Evolutionary conservation across 2,113 vertebrate genomes (phyloP).

Genomic region (Entelurus aequoreus): DNA sequence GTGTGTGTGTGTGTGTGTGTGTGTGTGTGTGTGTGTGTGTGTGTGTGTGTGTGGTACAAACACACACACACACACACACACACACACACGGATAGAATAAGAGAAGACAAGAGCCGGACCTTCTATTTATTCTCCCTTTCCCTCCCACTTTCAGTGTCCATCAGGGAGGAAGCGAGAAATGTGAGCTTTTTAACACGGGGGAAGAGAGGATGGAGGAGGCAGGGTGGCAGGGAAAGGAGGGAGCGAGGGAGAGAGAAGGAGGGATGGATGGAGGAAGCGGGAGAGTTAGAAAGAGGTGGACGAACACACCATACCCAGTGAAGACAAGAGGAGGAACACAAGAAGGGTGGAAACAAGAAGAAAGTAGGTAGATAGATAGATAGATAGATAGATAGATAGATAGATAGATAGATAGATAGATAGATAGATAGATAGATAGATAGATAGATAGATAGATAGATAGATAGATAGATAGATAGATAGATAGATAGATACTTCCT

Average conservation of each 20-base stretch:
- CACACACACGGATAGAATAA: constrained; percentile 18
- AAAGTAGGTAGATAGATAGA: constrained; percentile 13
- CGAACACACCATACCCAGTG: constrained; percentile 41
- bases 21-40: background rate
- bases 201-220: constrained; percentile 15
- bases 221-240: constrained; percentile 17
- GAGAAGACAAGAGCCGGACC: constrained; percentile 17
- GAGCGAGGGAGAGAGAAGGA: constrained; percentile 13
- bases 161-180: constrained; percentile 46
- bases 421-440: constrained; percentile 23
- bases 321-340: constrained; percentile 39
- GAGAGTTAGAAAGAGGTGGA: constrained; percentile 46
- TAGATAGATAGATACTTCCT: constrained; percentile 13
- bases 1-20: background rate
- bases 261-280: constrained; percentile 3
- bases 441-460: constrained; percentile 20
- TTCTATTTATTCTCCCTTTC: constrained; percentile 31
- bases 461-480: constrained; percentile 16
- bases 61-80: background rate
- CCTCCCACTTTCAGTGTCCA: constrained; percentile 30
- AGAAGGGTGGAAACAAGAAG: constrained; percentile 32
- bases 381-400: constrained; percentile 10
- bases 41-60: background rate
- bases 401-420: constrained; percentile 7
- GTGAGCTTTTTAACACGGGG: constrained; percentile 58